Base-by-base conservation (phyloP, 2,888 invertebrate genomes). In the Chrysodeixis includens region DNA sequence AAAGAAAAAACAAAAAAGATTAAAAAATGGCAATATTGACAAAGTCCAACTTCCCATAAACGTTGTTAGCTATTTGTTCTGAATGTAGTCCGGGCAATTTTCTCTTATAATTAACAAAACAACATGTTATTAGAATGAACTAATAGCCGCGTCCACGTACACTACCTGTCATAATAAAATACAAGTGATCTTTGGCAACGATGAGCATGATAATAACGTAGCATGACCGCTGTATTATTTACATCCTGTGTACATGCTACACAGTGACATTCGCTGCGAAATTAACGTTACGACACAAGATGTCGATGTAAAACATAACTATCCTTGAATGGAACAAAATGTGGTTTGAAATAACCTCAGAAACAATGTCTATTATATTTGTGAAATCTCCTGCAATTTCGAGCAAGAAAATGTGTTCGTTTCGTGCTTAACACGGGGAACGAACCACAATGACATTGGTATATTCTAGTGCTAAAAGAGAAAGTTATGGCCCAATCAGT, bases 131-230 rank as follows among this genome's bases (percentile, higher is more conserved):
- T 40, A n/a, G 40, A n/a, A n/a, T 6, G n/a, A 14, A 35, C 5
- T 40, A 40, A n/a, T 40, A 4, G 7, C n/a, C n/a, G 1, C 40
- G 6, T 40, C n/a, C 40, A 40, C n/a, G n/a, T n/a, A 14, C 6
- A 40, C 40, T n/a, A 40, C 40, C 4, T n/a, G 40, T n/a, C n/a
- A 40, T 40, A 14, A n/a, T 40, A 40, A 40, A 40, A 40, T 14
- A 40, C n/a, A 40, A 40, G 40, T 40, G n/a, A 40, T 40, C 40
- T 40, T 40, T n/a, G n/a, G 40, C n/a, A 40, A 40, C 40, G 40
- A 40, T n/a, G 40, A 40, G n/a, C 40, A 40, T 40, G 14, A n/a
- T 40, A 40, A 40, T 40, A 40, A 6, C 40, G n/a, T 40, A 40
- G 40, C 40, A 40, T 40, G 40, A n/a, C 40, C n/a, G 40, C 40